phyloP scores from a whole-genome alignment of 1,140 invertebrate genomes.

The Brachionus plicatilis region DNA sequence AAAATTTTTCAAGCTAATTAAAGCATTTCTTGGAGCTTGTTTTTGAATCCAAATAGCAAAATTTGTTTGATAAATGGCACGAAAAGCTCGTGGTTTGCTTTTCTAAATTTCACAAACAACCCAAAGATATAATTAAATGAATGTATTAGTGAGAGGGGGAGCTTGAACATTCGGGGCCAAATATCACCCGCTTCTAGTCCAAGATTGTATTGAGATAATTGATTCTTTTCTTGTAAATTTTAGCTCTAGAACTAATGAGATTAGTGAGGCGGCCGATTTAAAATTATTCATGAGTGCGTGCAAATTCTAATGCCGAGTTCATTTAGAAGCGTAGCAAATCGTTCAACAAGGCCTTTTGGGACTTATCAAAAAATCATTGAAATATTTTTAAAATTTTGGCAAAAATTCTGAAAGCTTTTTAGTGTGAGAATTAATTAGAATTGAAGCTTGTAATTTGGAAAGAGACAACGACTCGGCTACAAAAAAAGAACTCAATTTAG shows the following conservation, averaged over 20 bases:
- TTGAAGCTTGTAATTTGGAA: conserved; percentile 23
- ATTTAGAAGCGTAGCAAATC: neutral
- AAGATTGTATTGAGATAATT: neutral
- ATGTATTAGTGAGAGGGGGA: neutral
- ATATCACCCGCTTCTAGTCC: neutral
- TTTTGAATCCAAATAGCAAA: neutral
- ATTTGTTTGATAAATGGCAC: neutral
- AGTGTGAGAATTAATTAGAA: neutral
- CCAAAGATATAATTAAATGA: conserved; percentile 1
- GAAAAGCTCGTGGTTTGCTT: neutral
- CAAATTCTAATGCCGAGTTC: neutral
- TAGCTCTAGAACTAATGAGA: conserved; percentile 11
- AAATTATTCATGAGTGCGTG: neutral
- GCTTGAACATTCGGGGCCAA: neutral
- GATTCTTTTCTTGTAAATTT: neutral
- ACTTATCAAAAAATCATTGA: neutral
- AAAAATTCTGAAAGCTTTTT: neutral
- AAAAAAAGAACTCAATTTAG: neutral
- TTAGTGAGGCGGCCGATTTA: conserved; percentile 4
- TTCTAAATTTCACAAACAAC: neutral
- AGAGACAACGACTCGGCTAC: neutral
- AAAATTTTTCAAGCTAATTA: neutral
- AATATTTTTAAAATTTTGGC: neutral
- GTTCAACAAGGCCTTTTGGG: neutral
- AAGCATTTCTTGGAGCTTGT: neutral